Evolutionary conservation across 2,888 invertebrate genomes (phyloP).

Genomic region (Brachynemurus nebulosus): DNA sequence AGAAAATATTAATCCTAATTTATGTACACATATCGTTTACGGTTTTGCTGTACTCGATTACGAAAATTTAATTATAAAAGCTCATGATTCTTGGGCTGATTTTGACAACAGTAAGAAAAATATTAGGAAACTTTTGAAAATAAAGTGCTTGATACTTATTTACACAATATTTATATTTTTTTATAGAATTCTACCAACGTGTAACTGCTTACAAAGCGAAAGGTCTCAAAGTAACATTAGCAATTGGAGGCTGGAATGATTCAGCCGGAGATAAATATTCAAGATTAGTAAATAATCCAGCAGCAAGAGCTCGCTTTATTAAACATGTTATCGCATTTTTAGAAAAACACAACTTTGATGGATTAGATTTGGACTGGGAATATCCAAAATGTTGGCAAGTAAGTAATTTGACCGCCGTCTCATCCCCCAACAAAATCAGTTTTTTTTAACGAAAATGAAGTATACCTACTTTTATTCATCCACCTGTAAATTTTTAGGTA

Average conservation of each 20-base stretch:
- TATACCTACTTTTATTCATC: neutral
- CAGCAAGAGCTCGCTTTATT: slow-evolving; percentile 59
- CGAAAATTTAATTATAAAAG: slow-evolving; percentile 60
- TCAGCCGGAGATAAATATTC: slow-evolving; percentile 85
- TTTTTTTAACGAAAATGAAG: neutral
- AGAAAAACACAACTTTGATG: slow-evolving; percentile 72
- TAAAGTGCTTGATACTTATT: no score
- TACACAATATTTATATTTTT: no score
- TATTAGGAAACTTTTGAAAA: neutral
- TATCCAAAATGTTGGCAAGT: slow-evolving; percentile 85
- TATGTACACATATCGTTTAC: slow-evolving; percentile 87
- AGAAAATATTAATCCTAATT: slow-evolving; percentile 69
- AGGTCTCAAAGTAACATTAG: slow-evolving; percentile 73
- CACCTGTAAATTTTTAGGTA: slow-evolving; percentile 37
- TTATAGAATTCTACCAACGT: slow-evolving; percentile 66
- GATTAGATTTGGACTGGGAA: slow-evolving; percentile 93
- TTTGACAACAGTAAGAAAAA: slow-evolving; percentile 61
- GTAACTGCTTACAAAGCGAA: slow-evolving; percentile 64
- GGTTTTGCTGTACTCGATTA: slow-evolving; percentile 86
- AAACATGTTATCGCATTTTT: slow-evolving; percentile 61
- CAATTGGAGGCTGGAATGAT: slow-evolving; percentile 93
- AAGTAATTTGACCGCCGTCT: slow-evolving; percentile 8
- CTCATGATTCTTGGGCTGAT: slow-evolving; percentile 85
- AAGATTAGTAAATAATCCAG: slow-evolving; percentile 60
- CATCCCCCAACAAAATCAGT: no score